These are phyloP conservation scores for Temnopleurus reevesii DNA, from an alignment of 53 echinoderm and acorn worm species.

Conservation along the genomic window DNA sequence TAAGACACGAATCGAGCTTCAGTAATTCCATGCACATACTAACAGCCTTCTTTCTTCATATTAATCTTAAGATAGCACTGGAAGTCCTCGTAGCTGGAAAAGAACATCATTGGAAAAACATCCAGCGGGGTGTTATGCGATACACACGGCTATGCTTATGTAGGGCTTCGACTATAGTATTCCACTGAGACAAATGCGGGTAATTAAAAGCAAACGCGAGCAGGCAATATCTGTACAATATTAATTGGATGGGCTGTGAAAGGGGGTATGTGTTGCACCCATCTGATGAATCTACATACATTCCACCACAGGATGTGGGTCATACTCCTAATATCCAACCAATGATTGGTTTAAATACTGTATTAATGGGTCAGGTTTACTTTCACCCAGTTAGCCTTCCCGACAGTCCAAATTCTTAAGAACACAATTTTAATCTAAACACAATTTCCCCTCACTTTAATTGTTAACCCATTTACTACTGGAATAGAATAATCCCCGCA, in stretches of 20 bases:
- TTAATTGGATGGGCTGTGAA: neutral
- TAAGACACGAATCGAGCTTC: neutral
- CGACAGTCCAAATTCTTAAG: no score
- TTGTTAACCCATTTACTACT: no score
- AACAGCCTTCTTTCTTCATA: neutral
- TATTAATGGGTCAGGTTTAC: no score
- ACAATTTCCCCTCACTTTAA: no score
- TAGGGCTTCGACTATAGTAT: neutral
- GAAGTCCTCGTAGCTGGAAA: neutral
- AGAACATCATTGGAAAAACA: neutral
- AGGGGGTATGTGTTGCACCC: no score
- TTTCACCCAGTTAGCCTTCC: no score
- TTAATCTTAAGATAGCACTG: neutral
- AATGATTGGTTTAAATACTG: no score
- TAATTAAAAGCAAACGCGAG: conserved; percentile 11
- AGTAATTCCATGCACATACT: neutral
- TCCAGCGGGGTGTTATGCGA: neutral
- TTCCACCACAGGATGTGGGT: no score
- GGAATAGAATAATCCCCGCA: no score
- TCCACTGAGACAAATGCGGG: neutral
- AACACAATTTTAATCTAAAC: no score
- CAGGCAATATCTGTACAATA: neutral
- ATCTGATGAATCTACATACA: no score
- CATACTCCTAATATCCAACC: no score
- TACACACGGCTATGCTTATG: neutral